Conservation (phyloP, 2,888 invertebrate species). For the Hypercompe scribonia region DNA sequence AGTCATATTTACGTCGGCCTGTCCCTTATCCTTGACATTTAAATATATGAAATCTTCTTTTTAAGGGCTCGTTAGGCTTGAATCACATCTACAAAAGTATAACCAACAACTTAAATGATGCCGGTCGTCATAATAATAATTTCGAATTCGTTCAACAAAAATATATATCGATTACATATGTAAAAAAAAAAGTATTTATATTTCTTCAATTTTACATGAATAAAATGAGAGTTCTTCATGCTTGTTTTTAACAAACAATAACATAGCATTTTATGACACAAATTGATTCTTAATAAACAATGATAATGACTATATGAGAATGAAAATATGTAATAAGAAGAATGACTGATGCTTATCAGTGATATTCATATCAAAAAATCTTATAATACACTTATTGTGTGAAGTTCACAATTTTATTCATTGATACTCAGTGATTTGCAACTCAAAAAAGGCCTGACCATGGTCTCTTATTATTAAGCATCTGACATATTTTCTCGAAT, state of each 20-base stretch:
- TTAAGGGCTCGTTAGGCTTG: conserved; percentile 38
- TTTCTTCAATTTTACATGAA: background rate
- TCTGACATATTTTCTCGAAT: conserved; percentile 5
- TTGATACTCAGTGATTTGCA: background rate
- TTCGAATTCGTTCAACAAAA: background rate
- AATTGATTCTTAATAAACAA: background rate
- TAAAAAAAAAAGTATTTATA: background rate
- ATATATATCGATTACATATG: background rate
- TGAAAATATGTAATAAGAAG: background rate
- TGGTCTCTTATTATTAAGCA: background rate
- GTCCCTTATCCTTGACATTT: conserved; percentile 47
- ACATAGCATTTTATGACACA: background rate
- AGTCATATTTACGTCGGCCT: conserved; percentile 35
- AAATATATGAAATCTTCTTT: conserved; percentile 19
- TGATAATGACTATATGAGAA: background rate
- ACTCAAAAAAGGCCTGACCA: background rate
- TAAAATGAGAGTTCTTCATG: background rate
- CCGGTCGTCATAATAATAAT: conserved; percentile 8
- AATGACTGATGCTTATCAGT: background rate
- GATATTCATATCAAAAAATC: background rate
- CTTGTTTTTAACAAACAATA: background rate
- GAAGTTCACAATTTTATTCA: background rate
- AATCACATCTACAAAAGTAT: conserved; percentile 34
- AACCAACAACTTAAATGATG: conserved; percentile 34
- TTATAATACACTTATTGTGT: background rate